phyloP scores from a whole-genome alignment of 2,797 vertebrate species.

The Onychomys torridus region DNA sequence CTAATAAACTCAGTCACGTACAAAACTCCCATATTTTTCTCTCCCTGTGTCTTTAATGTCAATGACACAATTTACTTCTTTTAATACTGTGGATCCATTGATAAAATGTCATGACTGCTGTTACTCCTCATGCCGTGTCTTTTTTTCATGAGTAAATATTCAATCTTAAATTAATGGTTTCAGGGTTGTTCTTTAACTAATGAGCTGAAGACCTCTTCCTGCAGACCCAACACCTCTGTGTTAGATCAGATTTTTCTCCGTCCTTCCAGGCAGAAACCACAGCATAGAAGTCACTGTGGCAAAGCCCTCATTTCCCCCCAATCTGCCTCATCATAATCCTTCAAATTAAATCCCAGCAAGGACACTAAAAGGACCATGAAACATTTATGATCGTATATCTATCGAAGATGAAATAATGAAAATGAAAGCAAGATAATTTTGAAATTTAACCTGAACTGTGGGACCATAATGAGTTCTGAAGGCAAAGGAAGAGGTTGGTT shows the following conservation, averaged over 20 bases:
- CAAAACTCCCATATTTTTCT: background rate
- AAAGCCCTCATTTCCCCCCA: background rate
- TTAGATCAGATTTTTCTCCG: conserved; percentile 4
- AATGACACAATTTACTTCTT: background rate
- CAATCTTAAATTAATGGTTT: background rate
- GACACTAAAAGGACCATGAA: background rate
- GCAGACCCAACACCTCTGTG: background rate
- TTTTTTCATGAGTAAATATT: background rate
- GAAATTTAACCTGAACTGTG: conserved; percentile 24
- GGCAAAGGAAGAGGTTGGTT: background rate
- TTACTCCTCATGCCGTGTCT: background rate
- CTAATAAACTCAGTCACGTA: background rate
- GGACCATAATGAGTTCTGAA: background rate
- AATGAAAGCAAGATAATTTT: background rate
- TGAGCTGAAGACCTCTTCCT: background rate
- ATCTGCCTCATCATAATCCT: conserved; percentile 26
- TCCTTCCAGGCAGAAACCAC: background rate
- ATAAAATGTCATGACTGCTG: background rate
- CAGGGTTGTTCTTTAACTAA: background rate
- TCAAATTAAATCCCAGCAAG: background rate
- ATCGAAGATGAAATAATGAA: background rate
- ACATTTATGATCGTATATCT: background rate
- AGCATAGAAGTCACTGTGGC: background rate
- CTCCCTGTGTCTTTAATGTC: background rate
- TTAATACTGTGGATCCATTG: background rate